A percentile compares a stretch with the other conserved stretches of the same genome.
phyloP scores from a whole-genome alignment of 2,797 vertebrate species.

The Sylvia borin region DNA sequence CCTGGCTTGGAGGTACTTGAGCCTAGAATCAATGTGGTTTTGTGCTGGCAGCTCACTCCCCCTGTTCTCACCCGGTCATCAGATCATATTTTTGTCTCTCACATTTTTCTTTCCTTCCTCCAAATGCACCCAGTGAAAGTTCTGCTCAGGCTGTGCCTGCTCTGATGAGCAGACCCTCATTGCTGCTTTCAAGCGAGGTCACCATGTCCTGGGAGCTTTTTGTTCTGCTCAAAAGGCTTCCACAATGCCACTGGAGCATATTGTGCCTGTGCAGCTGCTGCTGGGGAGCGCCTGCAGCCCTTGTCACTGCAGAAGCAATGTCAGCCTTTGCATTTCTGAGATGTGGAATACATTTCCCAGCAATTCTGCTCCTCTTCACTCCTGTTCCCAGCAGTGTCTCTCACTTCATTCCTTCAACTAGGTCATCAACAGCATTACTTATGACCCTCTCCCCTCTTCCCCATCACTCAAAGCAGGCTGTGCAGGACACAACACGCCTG shows the following conservation, averaged over 20 bases:
- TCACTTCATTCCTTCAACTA: background rate
- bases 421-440: background rate
- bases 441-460: background rate
- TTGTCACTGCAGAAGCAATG: background rate
- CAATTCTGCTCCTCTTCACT: background rate
- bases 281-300: conserved; percentile 6
- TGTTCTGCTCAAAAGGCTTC: conserved; percentile 53
- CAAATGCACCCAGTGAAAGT: background rate
- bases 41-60: background rate
- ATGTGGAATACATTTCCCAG: background rate
- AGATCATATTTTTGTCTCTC: conserved; percentile 4
- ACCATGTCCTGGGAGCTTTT: conserved; percentile 45
- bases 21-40: background rate
- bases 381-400: background rate
- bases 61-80: background rate
- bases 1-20: background rate
- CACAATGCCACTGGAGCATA: conserved; percentile 44
- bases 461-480: background rate
- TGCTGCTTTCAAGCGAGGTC: conserved; percentile 22
- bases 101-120: background rate
- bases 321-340: conserved; percentile 4
- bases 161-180: background rate
- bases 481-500: background rate
- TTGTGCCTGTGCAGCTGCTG: conserved; percentile 9
- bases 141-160: conserved; percentile 14